These are phyloP conservation scores for Edolisoma coerulescens DNA, from an alignment of 2,113 vertebrate species.

Conservation along the genomic window DNA sequence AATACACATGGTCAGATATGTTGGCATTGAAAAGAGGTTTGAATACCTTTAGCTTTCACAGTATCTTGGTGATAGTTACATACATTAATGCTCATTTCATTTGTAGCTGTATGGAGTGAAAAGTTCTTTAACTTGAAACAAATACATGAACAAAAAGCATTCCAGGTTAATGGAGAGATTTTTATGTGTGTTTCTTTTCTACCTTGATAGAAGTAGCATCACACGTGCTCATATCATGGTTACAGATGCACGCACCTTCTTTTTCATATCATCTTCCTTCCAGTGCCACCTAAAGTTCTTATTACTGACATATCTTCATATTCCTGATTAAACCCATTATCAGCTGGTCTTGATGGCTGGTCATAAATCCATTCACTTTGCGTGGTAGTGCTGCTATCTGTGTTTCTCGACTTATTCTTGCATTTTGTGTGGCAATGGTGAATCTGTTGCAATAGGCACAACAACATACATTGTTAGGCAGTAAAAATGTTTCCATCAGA, in stretches of 20 bases:
- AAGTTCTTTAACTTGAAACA: not conserved
- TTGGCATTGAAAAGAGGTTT: not conserved
- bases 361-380: constrained; percentile 4
- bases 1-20: not conserved
- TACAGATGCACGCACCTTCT: not conserved
- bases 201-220: not conserved
- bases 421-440: not conserved
- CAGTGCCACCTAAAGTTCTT: not conserved
- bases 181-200: not conserved
- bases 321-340: not conserved
- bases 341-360: not conserved
- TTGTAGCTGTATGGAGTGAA: not conserved
- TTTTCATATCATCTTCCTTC: not conserved
- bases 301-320: not conserved
- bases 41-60: not conserved
- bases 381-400: not conserved
- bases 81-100: not conserved
- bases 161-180: not conserved
- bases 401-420: not conserved
- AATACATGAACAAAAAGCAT: not conserved
- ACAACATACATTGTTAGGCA: not conserved
- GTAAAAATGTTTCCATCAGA: not conserved
- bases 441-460: not conserved
- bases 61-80: not conserved
- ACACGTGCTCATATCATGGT: not conserved